These are phyloP conservation scores for Mungos mungo DNA, from an alignment of 2,113 vertebrate species.

Conservation along the genomic window DNA sequence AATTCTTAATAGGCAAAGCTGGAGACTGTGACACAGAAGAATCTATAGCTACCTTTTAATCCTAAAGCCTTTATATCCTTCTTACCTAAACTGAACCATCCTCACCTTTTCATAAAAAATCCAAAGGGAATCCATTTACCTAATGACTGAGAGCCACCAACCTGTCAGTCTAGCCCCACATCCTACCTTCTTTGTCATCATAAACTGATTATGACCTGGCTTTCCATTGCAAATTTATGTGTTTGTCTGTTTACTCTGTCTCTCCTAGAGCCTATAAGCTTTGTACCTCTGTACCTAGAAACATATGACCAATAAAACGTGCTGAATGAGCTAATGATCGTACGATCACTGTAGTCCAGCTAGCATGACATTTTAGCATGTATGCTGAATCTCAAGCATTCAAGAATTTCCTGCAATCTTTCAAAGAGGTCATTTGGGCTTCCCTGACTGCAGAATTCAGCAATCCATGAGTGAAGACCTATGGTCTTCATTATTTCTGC, in stretches of 20 bases:
- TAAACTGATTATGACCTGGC: not conserved
- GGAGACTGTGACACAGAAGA: not conserved
- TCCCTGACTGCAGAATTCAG: not conserved
- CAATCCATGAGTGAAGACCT: not conserved
- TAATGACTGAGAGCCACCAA: no score
- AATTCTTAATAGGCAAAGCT: not conserved
- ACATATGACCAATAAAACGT: not conserved
- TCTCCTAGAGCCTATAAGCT: not conserved
- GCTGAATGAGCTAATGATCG: not conserved
- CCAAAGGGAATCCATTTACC: not conserved
- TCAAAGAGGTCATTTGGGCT: not conserved
- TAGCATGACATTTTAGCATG: not conserved
- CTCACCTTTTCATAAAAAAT: not conserved
- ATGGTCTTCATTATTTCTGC: not conserved
- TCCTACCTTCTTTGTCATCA: not conserved
- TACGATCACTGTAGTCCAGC: rapidly evolving
- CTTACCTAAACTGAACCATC: not conserved
- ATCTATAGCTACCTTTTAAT: not conserved
- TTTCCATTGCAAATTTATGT: not conserved
- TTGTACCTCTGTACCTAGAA: not conserved
- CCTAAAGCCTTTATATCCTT: not conserved
- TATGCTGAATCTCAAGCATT: not conserved
- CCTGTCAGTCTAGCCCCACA: not conserved
- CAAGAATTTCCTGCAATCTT: not conserved
- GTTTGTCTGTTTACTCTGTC: not conserved